Evolutionary conservation across 1,140 invertebrate species (phyloP), one percentile per base, ranked within the genome.

Genomic region (Globodera ellingtonae): DNA sequence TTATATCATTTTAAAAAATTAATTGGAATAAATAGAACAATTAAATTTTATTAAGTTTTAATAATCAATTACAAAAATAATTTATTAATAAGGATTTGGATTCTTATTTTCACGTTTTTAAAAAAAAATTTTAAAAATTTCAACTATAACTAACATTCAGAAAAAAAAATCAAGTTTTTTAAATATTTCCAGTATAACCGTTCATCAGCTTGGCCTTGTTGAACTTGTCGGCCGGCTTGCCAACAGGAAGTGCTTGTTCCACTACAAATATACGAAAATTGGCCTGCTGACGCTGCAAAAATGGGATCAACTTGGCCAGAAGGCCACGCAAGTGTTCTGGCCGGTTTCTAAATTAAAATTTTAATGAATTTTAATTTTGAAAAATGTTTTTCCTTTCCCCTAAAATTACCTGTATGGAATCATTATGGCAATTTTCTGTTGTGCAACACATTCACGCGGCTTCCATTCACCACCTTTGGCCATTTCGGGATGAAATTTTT

Each of bases 361-460:
- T 59, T 5, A 15, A 10, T 15, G 5, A 15, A 15, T 59, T n/a
- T n/a, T 59, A 59, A 59, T 15, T 59, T 15, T 59, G 13, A 15
- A 15, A 15, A 18, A 59, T 59, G 18, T 59, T 59, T 59, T 15
- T 52, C 8, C 66, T 21, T 44, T 4, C 66, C 24, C 24, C 35
- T 46, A 65, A 44, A 15, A 65, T 77, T 96, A 93, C 80, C 95
- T 91, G 87, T 95, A 97, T 6, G 95, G 95, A 47, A 97, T 91
- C 80, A 97, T 93, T 35, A 97, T 92, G 24, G 95, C 94, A 6
- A 95, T 93, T 75, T 83, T 83, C 18, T 84, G 70, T 21, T 48
- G 65, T 4, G 81, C 21, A 47, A 73, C 72, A 72, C 84, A 85
- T 62, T 85, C 75, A 48, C 77, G 56, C 6, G 84, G 84, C 75